These are phyloP conservation scores for Drosophila mettleri DNA, from an alignment of 2,888 invertebrate genomes.

Conservation along the genomic window DNA sequence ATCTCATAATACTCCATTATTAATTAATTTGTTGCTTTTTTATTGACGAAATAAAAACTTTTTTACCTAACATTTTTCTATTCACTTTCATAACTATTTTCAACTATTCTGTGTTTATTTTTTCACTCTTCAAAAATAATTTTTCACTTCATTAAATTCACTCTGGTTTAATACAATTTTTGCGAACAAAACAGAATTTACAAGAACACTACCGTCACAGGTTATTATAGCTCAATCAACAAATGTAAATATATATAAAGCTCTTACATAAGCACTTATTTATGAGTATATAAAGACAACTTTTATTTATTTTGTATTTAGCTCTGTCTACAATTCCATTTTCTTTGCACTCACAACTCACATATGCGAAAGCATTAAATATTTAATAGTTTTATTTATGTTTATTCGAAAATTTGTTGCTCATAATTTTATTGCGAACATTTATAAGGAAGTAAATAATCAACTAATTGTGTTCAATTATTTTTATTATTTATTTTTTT, in stretches of 20 bases:
- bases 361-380: constrained; percentile 18
- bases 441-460: constrained; percentile 47
- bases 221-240: neutral
- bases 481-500: neutral
- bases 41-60: too few species aligned
- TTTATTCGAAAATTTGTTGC: neutral
- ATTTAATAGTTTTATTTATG: constrained; percentile 18
- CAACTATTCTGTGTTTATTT: too few species aligned
- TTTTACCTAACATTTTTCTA: too few species aligned
- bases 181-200: neutral
- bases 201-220: neutral
- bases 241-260: neutral
- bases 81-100: too few species aligned
- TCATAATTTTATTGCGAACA: constrained; percentile 27
- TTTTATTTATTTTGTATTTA: neutral
- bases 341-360: constrained; percentile 8
- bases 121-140: neutral
- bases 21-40: too few species aligned
- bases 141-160: neutral
- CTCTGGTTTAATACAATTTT: neutral
- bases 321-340: neutral
- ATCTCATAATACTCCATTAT: too few species aligned
- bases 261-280: neutral
- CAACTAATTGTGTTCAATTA: constrained; percentile 35
- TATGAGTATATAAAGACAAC: neutral